Conservation (phyloP, 2,888 invertebrate species). For the Leptopilina drosophilae region DNA sequence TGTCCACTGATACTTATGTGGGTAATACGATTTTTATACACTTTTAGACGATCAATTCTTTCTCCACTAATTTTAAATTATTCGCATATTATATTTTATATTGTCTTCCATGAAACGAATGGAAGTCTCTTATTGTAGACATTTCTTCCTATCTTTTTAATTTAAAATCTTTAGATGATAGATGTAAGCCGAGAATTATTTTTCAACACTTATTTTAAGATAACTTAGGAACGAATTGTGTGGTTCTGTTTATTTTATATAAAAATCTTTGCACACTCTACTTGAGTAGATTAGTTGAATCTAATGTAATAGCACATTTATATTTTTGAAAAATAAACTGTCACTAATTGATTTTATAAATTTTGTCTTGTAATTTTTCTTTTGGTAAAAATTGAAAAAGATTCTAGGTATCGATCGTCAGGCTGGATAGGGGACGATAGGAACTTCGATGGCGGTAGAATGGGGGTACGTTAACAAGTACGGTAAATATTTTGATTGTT, state of each 20-base stretch:
- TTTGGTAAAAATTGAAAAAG: too few species aligned
- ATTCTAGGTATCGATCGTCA: too few species aligned
- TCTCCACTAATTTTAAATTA: neutral
- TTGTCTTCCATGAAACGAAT: neutral
- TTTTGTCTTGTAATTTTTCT: neutral
- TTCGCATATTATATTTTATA: neutral
- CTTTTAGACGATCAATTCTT: neutral
- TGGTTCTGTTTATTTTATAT: neutral
- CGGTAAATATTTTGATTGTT: too few species aligned
- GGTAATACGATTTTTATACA: constrained; percentile 12
- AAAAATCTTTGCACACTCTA: constrained; percentile 15
- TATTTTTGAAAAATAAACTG: constrained; percentile 15
- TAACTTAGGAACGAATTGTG: too few species aligned
- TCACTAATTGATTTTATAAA: neutral
- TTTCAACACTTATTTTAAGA: too few species aligned
- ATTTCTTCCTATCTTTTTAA: neutral
- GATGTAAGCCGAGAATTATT: too few species aligned
- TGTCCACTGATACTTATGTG: neutral
- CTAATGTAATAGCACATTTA: constrained; percentile 26
- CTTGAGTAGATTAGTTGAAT: constrained; percentile 14
- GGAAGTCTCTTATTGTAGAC: neutral
- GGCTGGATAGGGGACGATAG: too few species aligned
- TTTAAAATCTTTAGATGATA: too few species aligned
- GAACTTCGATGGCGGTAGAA: too few species aligned
- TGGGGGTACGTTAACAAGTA: too few species aligned